These are phyloP conservation scores for Carposina sasakii DNA, from an alignment of 1,140 invertebrate species.

Conservation along the genomic window DNA sequence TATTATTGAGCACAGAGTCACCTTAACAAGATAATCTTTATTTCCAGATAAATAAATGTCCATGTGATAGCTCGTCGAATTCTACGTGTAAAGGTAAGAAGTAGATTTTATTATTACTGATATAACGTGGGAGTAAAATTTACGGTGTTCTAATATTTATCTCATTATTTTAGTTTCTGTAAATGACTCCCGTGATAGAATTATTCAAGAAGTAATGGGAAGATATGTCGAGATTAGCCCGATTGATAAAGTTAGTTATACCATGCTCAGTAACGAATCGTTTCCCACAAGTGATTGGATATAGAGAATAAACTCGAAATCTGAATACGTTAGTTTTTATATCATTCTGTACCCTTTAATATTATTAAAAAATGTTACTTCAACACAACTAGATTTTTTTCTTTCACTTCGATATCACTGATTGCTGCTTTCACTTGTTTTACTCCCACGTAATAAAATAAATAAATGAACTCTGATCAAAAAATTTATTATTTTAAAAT, in stretches of 20 bases:
- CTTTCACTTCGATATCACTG: too few relatives aligned
- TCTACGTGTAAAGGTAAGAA: constrained; percentile 42
- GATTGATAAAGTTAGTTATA: constrained; percentile 49
- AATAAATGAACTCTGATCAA: constrained; percentile 8
- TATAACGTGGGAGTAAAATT: constrained; percentile 54
- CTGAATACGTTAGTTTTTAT: too few relatives aligned
- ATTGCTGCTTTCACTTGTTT: constrained; percentile 38
- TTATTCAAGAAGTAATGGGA: constrained; percentile 58
- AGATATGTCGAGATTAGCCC: constrained; percentile 38
- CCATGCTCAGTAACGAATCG: constrained; percentile 34
- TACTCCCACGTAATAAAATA: constrained; percentile 43
- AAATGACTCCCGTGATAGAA: constrained; percentile 36
- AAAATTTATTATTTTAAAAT: constrained; percentile 15
- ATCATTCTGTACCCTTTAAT: too few relatives aligned
- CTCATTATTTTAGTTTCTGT: constrained; percentile 45
- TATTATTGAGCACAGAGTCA: too few relatives aligned
- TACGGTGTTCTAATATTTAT: too few relatives aligned
- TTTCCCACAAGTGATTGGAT: too few relatives aligned
- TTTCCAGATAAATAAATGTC: too few relatives aligned
- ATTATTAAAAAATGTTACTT: too few relatives aligned
- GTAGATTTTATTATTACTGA: constrained; percentile 3
- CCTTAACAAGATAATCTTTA: too few relatives aligned
- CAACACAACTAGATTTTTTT: too few relatives aligned
- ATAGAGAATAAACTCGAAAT: too few relatives aligned
- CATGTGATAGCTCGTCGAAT: too few relatives aligned